Base-by-base conservation (phyloP, 2,888 invertebrate genomes). In the Axea sp. region DNA sequence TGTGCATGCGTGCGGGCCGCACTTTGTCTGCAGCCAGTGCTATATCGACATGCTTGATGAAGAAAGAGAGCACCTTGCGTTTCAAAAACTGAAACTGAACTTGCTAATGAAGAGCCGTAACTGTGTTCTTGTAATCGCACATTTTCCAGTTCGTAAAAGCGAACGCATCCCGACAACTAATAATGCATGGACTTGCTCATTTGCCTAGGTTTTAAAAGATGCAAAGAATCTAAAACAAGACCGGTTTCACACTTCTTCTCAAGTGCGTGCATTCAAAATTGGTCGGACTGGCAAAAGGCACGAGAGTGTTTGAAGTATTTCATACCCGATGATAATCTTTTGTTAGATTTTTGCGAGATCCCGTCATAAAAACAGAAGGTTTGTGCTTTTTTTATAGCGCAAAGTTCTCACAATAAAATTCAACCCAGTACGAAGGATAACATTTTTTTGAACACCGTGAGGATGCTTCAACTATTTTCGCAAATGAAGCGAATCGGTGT, bases 1-100 rank as follows among this genome's bases (percentile, higher is more conserved):
- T 60, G 69, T 69, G 60, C 69, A 45, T 69, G 69, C 69, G 45
- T 55, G 53, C 31, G 59, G 59, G 60, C 35, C 53, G 57, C 41
- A 59, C 57, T 59, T 45, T 35, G 17, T 19, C 47, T 37, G 65
- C 55, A 53, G 22, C 15, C 33, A 24, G 30, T 6, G 15, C 39
- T 35, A 28, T 55, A 62, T 53, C 53, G 37, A 53, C 39, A 8
- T 41, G 12, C 55, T 39, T 19, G 30, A 55, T 14, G 30, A 28
- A 28, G 43, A 24, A 30, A 15, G 14, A 31, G 14, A 39, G 30
- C 30, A 22, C 62, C 51, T 39, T 41, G 30, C 39, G 35, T 49
- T 49, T 39, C 33, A 64, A 64, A 41, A 49, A 64, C 22, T 35
- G 64, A 51, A 43, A 24, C 51, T 17, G 33, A n/a, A n/a, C n/a